These are phyloP conservation scores for Strigamia maritima DNA, from an alignment of 2,888 invertebrate genomes.

Conservation along the genomic window DNA sequence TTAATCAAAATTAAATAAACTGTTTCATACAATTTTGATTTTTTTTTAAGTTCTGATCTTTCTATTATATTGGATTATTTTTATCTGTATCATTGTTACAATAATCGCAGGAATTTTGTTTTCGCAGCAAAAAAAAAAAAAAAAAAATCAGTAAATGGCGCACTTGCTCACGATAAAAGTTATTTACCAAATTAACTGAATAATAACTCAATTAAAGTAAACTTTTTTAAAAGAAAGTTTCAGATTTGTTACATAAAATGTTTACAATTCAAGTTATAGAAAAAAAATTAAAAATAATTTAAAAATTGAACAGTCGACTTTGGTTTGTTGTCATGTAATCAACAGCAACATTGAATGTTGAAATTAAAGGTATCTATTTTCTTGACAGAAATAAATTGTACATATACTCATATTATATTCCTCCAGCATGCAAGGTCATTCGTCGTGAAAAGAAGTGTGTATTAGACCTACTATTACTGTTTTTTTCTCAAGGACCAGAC, in stretches of 20 bases:
- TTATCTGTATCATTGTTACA: neutral
- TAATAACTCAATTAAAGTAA: too few species aligned
- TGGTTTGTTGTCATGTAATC: neutral
- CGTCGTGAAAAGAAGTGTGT: constrained; percentile 1
- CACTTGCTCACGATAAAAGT: too few species aligned
- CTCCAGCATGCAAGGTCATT: neutral
- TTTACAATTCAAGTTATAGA: too few species aligned
- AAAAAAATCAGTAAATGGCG: too few species aligned
- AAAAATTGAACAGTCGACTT: neutral
- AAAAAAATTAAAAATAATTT: too few species aligned
- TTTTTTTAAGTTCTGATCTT: neutral
- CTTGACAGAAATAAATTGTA: neutral
- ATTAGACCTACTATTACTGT: neutral
- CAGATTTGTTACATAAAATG: neutral
- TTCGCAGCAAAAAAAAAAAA: neutral
- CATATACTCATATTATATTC: neutral
- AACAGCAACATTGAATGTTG: neutral
- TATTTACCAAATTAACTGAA: too few species aligned
- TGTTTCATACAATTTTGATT: neutral
- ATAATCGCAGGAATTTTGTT: neutral
- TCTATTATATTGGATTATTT: neutral
- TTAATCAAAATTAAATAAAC: neutral
- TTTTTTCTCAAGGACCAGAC: neutral
- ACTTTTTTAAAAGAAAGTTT: too few species aligned
- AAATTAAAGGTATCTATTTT: neutral